Evolutionary conservation across 2,888 invertebrate species (phyloP).

Genomic region (Panorpa germanica): DNA sequence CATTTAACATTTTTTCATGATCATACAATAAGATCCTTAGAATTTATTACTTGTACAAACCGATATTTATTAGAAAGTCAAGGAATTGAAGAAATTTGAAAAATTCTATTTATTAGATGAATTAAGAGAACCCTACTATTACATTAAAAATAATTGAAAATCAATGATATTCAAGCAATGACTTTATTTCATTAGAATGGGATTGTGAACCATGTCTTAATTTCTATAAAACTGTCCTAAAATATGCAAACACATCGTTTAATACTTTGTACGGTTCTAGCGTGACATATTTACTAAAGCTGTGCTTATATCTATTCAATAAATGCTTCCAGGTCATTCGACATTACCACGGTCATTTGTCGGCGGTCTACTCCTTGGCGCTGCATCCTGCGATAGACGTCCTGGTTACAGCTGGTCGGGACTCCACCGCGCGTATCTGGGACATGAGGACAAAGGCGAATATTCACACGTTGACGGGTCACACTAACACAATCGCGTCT

Average conservation of each 20-base stretch:
- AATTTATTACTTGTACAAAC: too few relatives aligned
- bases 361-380: constrained; percentile 85
- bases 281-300: too few relatives aligned
- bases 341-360: constrained; percentile 97
- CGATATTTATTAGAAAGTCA: too few relatives aligned
- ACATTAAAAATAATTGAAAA: too few relatives aligned
- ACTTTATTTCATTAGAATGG: constrained; percentile 4
- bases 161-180: too few relatives aligned
- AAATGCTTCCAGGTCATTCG: constrained; percentile 52
- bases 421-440: constrained; percentile 94
- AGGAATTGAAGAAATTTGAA: too few relatives aligned
- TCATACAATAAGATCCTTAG: too few relatives aligned
- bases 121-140: too few relatives aligned
- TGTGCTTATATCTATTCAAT: constrained; percentile 4
- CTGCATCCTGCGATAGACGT: constrained; percentile 94
- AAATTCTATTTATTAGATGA: too few relatives aligned
- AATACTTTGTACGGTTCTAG: background rate
- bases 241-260: constrained; percentile 3
- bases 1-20: too few relatives aligned
- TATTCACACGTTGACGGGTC: constrained; percentile 88
- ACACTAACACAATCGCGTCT: constrained; percentile 93
- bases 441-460: constrained; percentile 98
- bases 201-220: too few relatives aligned
- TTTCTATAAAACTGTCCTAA: too few relatives aligned
- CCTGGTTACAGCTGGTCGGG: constrained; percentile 81